These are phyloP conservation scores for Cyanistes caeruleus DNA, from an alignment of 2,113 vertebrate genomes.

Conservation along the genomic window DNA sequence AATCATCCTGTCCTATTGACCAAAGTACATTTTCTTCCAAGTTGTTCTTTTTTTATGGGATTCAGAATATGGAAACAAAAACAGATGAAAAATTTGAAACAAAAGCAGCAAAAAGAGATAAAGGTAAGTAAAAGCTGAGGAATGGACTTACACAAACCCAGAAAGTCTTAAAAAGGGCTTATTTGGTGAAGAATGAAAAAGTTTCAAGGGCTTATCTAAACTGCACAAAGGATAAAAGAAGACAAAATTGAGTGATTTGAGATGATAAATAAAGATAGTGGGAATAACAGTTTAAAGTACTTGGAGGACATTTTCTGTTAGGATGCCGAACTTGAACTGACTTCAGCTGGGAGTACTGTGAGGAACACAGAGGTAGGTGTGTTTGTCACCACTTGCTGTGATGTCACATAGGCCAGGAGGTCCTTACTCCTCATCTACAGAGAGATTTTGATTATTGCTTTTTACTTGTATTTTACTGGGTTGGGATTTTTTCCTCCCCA, in stretches of 20 bases:
- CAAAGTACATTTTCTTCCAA: background rate
- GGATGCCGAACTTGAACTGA: background rate
- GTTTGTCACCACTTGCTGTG: background rate
- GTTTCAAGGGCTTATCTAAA: background rate
- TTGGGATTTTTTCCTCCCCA: rapidly evolving
- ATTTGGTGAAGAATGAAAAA: background rate
- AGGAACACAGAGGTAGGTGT: background rate
- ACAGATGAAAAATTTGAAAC: background rate
- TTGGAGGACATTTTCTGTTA: background rate
- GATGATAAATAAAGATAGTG: background rate
- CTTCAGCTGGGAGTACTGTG: background rate
- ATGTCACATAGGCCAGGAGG: background rate
- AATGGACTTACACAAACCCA: background rate
- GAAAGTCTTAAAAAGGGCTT: background rate
- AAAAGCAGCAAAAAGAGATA: background rate
- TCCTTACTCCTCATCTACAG: background rate
- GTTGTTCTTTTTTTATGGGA: background rate
- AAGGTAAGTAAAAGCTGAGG: background rate
- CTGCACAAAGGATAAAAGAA: background rate
- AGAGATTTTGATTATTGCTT: background rate
- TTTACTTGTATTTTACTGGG: background rate
- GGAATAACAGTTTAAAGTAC: background rate
- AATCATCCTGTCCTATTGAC: background rate
- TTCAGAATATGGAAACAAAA: background rate
- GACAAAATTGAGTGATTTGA: background rate